Base-by-base conservation (phyloP, 2,888 invertebrate genomes). In the Noctua janthina region DNA sequence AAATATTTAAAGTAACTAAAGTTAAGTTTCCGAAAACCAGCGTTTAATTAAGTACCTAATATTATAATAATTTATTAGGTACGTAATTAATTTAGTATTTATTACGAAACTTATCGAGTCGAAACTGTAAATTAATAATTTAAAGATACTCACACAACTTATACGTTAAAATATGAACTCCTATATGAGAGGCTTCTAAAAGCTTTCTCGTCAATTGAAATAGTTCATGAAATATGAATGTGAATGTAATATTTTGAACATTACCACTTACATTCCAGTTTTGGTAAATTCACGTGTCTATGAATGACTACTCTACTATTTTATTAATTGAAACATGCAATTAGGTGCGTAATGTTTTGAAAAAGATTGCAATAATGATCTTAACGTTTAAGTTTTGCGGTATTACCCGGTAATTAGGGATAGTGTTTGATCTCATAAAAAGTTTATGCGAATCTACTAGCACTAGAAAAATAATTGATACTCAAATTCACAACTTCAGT, bases 191-290 rank as follows among this genome's bases (percentile, higher is more conserved):
- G 62, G n/a, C 17, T 70, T 29, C 77, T 76, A 74, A 85, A 87
- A 79, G 85, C 82, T 79, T 78, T 87, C 88, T 79, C 75, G 20
- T 46, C 67, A 67, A 76, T 56, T 75, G 29, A 79, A 73, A 23
- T 67, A 71, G 59, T 82, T 74, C 71, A 76, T 79, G 49, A 74
- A 76, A 79, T 76, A 85, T 87, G 2, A 73, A 86, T 68, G n/a
- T 23, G 49, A 68, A 64, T 54, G 20, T 66, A 62, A 81, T 79
- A 79, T 85, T 85, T 85, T 54, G 64, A 85, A 78, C 74, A 79
- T 75, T 66, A 59, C 20, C 23, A 71, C 54, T 67, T 62, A 56
- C 39, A 59, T 67, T 67, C 46, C 5, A 62, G 13, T 67, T 46
- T 70, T 39, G 8, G 13, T 7, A 51, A 68, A 69, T 46, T 56